A percentile compares a stretch with the other conserved stretches of the same genome.
Evolutionary conservation across 2,113 vertebrate genomes (phyloP).

Genomic region (Varanus komodoensis): DNA sequence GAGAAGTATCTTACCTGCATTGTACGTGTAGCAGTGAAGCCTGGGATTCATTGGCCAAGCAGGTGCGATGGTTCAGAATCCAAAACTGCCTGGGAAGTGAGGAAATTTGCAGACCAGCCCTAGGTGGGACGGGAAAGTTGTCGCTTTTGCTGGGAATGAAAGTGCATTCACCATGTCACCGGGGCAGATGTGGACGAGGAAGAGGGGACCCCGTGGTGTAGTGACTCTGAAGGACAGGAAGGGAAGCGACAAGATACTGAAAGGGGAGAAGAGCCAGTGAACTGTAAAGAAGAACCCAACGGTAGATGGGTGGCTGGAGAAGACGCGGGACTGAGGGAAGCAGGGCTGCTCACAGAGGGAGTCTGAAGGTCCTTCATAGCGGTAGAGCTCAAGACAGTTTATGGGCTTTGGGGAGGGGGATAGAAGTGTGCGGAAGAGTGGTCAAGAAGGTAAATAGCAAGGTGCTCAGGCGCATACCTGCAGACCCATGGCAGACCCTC

Average conservation of each 20-base stretch:
- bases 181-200: no score
- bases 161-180: not conserved
- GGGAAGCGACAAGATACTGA: not conserved
- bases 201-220: not conserved
- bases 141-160: not conserved
- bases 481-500: no score
- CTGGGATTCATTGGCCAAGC: not conserved
- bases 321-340: not conserved
- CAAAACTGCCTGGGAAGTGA: not conserved
- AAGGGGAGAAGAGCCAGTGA: not conserved
- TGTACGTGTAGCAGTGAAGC: not conserved
- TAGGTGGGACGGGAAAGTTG: not conserved
- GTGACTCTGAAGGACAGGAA: not conserved
- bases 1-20: not conserved
- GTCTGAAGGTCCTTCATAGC: not conserved
- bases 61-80: no score
- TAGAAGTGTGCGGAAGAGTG: not conserved
- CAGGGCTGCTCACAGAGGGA: not conserved
- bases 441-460: not conserved
- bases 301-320: not conserved
- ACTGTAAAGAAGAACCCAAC: not conserved
- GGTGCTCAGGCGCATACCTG: no score
- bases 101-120: not conserved
- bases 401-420: not conserved
- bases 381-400: not conserved